phyloP scores from a whole-genome alignment of 2,113 vertebrate species.

The Trochalopteron elliotii region DNA sequence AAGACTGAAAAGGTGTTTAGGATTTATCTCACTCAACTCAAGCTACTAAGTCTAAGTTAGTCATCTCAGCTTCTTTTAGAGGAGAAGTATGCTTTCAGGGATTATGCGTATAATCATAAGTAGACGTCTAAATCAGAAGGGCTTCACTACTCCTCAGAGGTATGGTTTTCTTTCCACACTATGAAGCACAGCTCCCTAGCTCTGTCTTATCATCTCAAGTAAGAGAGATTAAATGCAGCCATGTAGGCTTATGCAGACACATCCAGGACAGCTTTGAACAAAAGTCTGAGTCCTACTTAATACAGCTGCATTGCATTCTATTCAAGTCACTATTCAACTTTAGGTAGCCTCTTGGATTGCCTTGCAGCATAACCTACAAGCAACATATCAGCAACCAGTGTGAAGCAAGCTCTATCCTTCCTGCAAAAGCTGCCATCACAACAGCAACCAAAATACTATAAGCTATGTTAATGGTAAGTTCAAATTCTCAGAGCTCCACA shows the following conservation, averaged over 20 bases:
- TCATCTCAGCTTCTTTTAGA: neutral
- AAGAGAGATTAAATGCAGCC: neutral
- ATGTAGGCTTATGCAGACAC: accelerated
- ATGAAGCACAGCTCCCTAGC: neutral
- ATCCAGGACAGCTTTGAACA: neutral
- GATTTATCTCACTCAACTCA: neutral
- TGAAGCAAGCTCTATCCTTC: neutral
- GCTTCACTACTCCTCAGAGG: neutral
- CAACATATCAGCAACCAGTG: neutral
- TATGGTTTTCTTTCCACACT: neutral
- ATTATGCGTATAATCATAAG: neutral
- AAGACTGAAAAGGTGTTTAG: neutral
- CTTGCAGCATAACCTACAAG: neutral
- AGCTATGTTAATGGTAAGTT: accelerated
- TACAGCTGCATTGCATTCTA: neutral
- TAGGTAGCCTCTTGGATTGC: neutral
- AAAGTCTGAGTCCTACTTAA: neutral
- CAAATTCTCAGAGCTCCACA: neutral
- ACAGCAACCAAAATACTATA: neutral
- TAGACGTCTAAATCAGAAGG: neutral
- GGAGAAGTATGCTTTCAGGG: neutral
- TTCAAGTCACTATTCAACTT: neutral
- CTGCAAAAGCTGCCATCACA: neutral
- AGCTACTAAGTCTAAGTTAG: neutral
- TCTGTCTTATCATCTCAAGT: neutral